Base-by-base conservation (phyloP, 2,888 invertebrate species). In the Erynnis tages region DNA sequence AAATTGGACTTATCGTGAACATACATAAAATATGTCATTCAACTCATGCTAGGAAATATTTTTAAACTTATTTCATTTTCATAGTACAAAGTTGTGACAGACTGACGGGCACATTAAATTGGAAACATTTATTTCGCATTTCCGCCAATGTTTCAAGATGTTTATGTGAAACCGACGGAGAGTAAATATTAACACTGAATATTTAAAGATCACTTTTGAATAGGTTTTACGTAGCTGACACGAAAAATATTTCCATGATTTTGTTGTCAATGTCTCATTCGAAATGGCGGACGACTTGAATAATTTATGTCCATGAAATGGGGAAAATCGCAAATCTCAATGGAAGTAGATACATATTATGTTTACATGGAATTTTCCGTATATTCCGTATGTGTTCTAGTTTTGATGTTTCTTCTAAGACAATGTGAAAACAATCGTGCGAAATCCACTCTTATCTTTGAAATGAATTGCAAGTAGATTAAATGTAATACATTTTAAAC, bases 101-200 rank as follows among this genome's bases (percentile, higher is more conserved):
- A 4, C n/a, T 45, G 29, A 25, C 45, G 17, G 23, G 4, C 21
- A 23, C 13, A 35, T 23, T 34, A 32, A 32, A 23, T 23, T 14
- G 13, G 32, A 34, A 34, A 10, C 29, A 35, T 45, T 35, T 35
- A 45, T 45, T 34, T 43, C 41, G 17, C 10, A 7, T 23, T 29
- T 29, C 19, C 29, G 10, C 10, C 2, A 10, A n/a, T 27, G 16
- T n/a, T 41, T 16, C 11, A 4, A 30, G 11, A 30, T 11, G 11
- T 27, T 27, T 8, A 2, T 3, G 10, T 2, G 8, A n/a, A 27
- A n/a, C n/a, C n/a, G n/a, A n/a, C n/a, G n/a, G n/a, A n/a, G n/a
- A n/a, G n/a, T n/a, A n/a, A n/a, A 4, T 2, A 27, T 14, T 25
- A 25, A 14, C 29, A 14, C 25, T 10, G 29, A 41, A 41, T 41